Percentiles rank a stretch among this genome's conserved stretches.
phyloP scores from a whole-genome alignment of 2,888 invertebrate genomes.

The Philereme transversata region DNA sequence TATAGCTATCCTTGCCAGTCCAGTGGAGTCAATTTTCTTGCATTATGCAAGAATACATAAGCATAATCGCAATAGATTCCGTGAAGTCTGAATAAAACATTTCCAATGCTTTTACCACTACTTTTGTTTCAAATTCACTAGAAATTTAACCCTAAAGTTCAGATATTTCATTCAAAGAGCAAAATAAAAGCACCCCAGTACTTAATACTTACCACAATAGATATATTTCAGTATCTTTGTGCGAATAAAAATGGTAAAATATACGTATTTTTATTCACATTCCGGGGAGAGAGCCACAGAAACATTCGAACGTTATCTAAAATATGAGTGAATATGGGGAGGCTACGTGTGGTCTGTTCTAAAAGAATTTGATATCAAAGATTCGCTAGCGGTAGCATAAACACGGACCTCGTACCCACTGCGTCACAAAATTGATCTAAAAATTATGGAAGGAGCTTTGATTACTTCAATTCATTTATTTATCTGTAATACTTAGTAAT shows the following conservation, averaged over 20 bases:
- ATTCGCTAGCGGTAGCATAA: constrained; percentile 59
- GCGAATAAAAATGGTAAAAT: constrained; percentile 58
- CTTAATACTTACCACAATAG: constrained; percentile 48
- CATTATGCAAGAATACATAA: constrained; percentile 18
- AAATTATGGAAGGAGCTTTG: constrained; percentile 23
- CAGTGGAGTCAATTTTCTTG: constrained; percentile 15
- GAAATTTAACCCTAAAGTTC: constrained; percentile 30
- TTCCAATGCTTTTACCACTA: constrained; percentile 18
- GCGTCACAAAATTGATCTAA: constrained; percentile 30
- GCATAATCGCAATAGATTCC: constrained; percentile 15
- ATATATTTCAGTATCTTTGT: constrained; percentile 52
- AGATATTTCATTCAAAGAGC: constrained; percentile 42
- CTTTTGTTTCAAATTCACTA: constrained; percentile 12
- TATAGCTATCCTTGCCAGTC: constrained; percentile 14
- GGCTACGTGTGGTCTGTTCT: constrained; percentile 72
- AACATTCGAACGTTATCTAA: constrained; percentile 77
- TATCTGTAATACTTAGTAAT: too few species aligned
- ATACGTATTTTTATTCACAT: constrained; percentile 72
- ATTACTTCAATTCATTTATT: not conserved
- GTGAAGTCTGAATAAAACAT: constrained; percentile 22
- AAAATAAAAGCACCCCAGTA: constrained; percentile 42
- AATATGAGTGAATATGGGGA: constrained; percentile 72
- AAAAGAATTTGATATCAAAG: constrained; percentile 80
- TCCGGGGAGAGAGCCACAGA: constrained; percentile 55
- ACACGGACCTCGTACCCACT: constrained; percentile 43